These are phyloP conservation scores for Plutomurus gul DNA, from an alignment of 1,140 invertebrate genomes.

Conservation along the genomic window DNA sequence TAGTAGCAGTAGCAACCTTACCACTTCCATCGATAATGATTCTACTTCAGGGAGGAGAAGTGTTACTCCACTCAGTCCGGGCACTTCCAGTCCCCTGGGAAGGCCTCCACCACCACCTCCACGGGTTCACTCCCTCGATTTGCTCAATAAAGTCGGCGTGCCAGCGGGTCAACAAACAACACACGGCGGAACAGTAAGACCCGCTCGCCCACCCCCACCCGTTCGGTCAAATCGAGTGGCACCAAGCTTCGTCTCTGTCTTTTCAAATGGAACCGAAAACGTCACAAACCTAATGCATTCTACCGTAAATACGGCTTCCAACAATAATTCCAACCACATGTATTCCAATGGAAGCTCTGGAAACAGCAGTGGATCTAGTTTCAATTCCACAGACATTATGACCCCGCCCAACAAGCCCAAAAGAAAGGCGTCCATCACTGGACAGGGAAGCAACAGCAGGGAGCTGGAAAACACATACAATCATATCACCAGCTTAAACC, in stretches of 20 bases:
- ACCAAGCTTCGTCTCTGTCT: conserved; percentile 52
- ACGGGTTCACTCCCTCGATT: conserved; percentile 49
- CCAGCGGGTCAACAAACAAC: background rate
- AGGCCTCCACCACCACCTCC: conserved; percentile 52
- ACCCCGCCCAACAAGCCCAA: conserved; percentile 51
- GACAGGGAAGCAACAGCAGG: conserved; percentile 18
- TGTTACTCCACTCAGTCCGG: background rate
- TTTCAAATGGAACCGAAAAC: background rate
- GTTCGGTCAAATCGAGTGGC: conserved; percentile 46
- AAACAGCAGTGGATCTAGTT: background rate
- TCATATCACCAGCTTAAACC: conserved; percentile 49
- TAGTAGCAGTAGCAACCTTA: conserved; percentile 15
- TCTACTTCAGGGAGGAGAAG: background rate
- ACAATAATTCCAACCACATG: background rate
- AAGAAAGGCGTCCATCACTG: conserved; percentile 47
- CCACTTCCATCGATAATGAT: conserved; percentile 1
- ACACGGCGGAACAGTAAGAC: conserved; percentile 37
- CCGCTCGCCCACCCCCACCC: conserved; percentile 50
- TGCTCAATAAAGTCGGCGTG: conserved; percentile 40
- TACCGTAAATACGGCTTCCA: background rate
- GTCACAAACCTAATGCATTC: background rate
- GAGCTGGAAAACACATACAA: conserved; percentile 45
- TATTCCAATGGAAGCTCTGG: background rate
- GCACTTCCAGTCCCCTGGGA: background rate
- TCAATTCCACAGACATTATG: background rate